Evolutionary conservation across 2,113 vertebrate species (phyloP).

Genomic region (Cyanocitta stelleri): DNA sequence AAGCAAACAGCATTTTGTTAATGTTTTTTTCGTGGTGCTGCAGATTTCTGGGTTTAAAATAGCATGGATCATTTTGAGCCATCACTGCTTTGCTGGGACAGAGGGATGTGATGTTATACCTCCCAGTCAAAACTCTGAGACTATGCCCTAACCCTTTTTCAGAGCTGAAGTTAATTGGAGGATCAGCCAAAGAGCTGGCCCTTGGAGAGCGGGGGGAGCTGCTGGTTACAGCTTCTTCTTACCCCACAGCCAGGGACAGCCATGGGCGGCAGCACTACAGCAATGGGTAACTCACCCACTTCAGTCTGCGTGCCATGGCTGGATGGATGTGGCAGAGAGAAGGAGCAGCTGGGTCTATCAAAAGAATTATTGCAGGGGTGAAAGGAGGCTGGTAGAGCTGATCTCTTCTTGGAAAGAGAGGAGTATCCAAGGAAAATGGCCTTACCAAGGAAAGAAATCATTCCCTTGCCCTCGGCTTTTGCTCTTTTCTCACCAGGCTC

Average conservation of each 20-base stretch:
- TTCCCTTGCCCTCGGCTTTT: not conserved
- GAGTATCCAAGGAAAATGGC: not conserved
- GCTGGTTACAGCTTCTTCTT: not conserved
- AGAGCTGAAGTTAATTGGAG: not conserved
- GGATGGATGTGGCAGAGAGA: not conserved
- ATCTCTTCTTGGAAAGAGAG: not conserved
- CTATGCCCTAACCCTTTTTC: not conserved
- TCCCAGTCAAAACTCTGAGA: not conserved
- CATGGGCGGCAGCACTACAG: not conserved
- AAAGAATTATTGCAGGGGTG: not conserved
- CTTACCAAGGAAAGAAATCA: not conserved
- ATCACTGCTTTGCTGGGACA: not conserved
- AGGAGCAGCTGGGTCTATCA: not conserved
- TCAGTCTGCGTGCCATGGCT: accelerated
- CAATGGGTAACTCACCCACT: not conserved
- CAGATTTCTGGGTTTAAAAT: slow-evolving; percentile 16
- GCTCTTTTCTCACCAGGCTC: not conserved
- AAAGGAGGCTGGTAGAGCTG: not conserved
- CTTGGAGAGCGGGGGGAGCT: not conserved
- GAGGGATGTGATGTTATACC: not conserved
- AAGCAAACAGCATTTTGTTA: slow-evolving; percentile 47
- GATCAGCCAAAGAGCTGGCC: not conserved
- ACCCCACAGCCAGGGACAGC: not conserved
- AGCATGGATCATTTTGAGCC: not conserved
- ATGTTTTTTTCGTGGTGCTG: not conserved